Percentiles rank a stretch among this genome's conserved stretches.
Evolutionary conservation across 2,888 invertebrate genomes (phyloP).

Genomic region (Biston stratarius): DNA sequence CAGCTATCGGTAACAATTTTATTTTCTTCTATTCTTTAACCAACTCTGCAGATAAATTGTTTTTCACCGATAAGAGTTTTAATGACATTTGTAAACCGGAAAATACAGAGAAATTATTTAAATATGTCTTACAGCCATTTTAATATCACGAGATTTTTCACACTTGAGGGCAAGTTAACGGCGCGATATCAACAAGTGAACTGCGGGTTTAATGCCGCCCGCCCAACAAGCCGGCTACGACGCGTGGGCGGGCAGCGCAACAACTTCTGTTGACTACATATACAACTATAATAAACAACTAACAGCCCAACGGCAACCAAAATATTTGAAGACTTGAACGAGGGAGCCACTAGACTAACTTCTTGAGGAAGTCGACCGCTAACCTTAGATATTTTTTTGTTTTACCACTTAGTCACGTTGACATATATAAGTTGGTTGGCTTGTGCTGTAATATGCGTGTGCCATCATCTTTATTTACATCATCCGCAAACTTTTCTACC

Average conservation of each 20-base stretch:
- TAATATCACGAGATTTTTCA: slow-evolving; percentile 60
- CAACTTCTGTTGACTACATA: slow-evolving; percentile 42
- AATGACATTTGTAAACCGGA: neutral
- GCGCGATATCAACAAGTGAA: slow-evolving; percentile 68
- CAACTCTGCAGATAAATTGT: neutral
- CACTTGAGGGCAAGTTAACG: slow-evolving; percentile 71
- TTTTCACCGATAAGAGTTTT: neutral
- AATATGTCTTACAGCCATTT: slow-evolving; percentile 76
- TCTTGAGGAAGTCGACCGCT: neutral
- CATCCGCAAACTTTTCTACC: slow-evolving; percentile 44
- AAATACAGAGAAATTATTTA: neutral
- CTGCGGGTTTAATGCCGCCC: slow-evolving; percentile 72
- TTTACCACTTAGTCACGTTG: neutral
- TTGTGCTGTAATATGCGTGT: slow-evolving; percentile 29
- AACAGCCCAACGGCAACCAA: slow-evolving; percentile 10
- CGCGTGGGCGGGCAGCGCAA: slow-evolving; percentile 68
- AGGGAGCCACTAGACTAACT: neutral
- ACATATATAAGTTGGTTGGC: neutral
- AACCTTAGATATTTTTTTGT: neutral
- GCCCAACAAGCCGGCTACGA: slow-evolving; percentile 64
- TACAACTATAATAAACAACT: slow-evolving; percentile 22
- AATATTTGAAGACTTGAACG: neutral
- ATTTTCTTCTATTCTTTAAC: slow-evolving; percentile 1
- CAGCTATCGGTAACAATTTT: neutral
- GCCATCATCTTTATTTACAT: slow-evolving; percentile 64